Evolutionary conservation across 2,113 vertebrate species (phyloP).

Genomic region (human): GRCh38 chr13:104073501-104074000

Average conservation of each 20-base stretch:
- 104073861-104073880: neutral
- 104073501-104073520: neutral
- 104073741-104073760: no score
- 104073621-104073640: neutral
- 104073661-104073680: no score
- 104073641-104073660: neutral
- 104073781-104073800: neutral
- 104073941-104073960: neutral
- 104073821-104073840: neutral
- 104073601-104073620: neutral
- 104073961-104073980: neutral
- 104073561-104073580: neutral
- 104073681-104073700: neutral
- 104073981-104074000: neutral
- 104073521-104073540: neutral
- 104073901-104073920: neutral
- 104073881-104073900: neutral
- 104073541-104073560: neutral
- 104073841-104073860: no score
- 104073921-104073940: neutral
- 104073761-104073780: neutral
- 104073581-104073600: neutral
- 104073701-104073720: neutral
- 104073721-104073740: accelerated
- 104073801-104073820: neutral